Evolutionary conservation across 1,140 invertebrate genomes (phyloP).

Genomic region (Ectropis grisescens): DNA sequence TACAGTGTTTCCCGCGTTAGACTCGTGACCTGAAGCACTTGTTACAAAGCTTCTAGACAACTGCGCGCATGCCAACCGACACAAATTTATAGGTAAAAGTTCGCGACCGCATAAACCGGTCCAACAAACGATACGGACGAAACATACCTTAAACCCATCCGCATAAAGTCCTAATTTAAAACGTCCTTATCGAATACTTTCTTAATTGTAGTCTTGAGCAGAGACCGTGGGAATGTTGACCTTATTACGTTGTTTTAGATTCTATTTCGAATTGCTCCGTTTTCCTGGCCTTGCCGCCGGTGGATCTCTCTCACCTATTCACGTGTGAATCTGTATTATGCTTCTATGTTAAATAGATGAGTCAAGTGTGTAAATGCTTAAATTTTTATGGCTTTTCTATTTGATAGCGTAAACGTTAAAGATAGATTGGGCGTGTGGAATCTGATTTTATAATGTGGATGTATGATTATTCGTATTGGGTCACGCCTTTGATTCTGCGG

Average conservation of each 20-base stretch:
- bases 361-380: conserved; percentile 46
- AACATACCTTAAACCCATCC: conserved; percentile 24
- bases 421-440: conserved; percentile 46
- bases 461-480: conserved; percentile 40
- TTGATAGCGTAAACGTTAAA: conserved; percentile 36
- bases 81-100: conserved; percentile 70
- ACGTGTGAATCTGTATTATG: conserved; percentile 65
- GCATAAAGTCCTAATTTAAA: conserved; percentile 34
- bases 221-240: conserved; percentile 33
- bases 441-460: conserved; percentile 52
- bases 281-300: conserved; percentile 59
- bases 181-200: conserved; percentile 60
- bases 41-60: conserved; percentile 24
- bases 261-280: conserved; percentile 27
- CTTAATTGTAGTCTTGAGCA: conserved; percentile 54
- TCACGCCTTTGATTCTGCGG: conserved; percentile 40
- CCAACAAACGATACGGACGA: conserved; percentile 13
- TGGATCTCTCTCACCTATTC: conserved; percentile 66
- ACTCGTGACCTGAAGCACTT: conserved; percentile 14
- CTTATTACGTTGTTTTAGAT: conserved; percentile 33
- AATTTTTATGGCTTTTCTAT: conserved; percentile 43
- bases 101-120: conserved; percentile 62
- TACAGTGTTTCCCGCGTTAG: background rate
- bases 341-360: conserved; percentile 44
- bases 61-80: conserved; percentile 38